Evolutionary conservation across 1,140 invertebrate species (phyloP).

Genomic region (Hermetia illucens): DNA sequence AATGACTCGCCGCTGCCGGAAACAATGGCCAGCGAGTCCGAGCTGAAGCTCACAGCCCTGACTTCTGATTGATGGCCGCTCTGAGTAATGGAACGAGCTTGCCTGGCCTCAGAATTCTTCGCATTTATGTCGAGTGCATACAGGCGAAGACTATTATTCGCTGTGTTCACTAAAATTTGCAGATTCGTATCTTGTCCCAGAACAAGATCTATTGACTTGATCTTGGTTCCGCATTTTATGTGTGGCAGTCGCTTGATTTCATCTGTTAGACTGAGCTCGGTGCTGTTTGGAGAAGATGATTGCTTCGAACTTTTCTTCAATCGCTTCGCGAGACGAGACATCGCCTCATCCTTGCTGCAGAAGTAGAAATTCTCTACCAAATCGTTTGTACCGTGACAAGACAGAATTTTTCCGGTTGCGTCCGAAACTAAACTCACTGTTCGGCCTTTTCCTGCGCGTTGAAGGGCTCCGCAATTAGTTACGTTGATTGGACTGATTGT

Average conservation of each 20-base stretch:
- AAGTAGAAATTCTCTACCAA: constrained; percentile 75
- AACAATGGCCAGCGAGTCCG: constrained; percentile 73
- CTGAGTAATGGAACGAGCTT: constrained; percentile 37
- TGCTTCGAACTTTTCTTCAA: constrained; percentile 43
- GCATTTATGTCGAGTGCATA: constrained; percentile 39
- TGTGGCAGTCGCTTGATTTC: constrained; percentile 54
- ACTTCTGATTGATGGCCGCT: constrained; percentile 84
- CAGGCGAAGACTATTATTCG: constrained; percentile 55
- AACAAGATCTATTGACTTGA: constrained; percentile 52
- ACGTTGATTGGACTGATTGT: constrained; percentile 51
- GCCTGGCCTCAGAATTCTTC: constrained; percentile 28
- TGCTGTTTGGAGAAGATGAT: constrained; percentile 17
- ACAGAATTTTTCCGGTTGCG: constrained; percentile 49
- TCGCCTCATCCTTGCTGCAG: constrained; percentile 56
- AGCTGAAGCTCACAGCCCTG: constrained; percentile 73
- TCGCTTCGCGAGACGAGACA: constrained; percentile 52
- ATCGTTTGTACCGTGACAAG: constrained; percentile 71
- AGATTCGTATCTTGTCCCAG: constrained; percentile 52
- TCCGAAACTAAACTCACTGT: constrained; percentile 52
- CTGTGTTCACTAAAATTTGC: constrained; percentile 44
- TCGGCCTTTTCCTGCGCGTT: constrained; percentile 60
- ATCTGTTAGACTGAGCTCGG: constrained; percentile 42
- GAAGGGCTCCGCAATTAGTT: constrained; percentile 56
- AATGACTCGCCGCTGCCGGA: constrained; percentile 75
- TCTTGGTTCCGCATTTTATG: constrained; percentile 50